Base-by-base conservation (phyloP, 1,140 invertebrate genomes). In the Vanessa atalanta region DNA sequence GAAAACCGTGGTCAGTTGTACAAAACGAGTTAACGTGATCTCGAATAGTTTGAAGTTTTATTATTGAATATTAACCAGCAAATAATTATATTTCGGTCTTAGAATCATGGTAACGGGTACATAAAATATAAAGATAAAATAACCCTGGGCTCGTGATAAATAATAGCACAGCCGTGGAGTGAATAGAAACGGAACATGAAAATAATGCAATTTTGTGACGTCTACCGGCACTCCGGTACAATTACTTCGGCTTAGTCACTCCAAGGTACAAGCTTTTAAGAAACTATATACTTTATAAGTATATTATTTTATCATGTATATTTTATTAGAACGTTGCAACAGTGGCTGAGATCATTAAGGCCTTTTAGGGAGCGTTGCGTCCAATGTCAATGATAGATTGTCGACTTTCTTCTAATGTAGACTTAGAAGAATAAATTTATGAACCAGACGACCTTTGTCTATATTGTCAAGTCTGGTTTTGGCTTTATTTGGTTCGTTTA, bases 181-280 rank as follows among this genome's bases (percentile, higher is more conserved):
- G 57, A 37, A 65, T 70, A 70, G 68, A 75, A 67, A 72, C 76
- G 79, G 75, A 79, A 79, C 76, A 74, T 68, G 73, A 73, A 80
- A 78, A 78, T 80, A 78, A 79, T 75, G 75, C 65, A 75, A 79
- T 72, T 61, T 70, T 67, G 74, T 71, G 69, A 75, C 73, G 73
- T 80, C 65, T 72, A 66, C 70, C 71, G 79, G 79, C 74, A 76
- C 77, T 78, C 69, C 72, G 73, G 72, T 80, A 77, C 76, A 80
- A 75, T 80, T 78, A 76, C 63, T 68, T 66, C 37, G 57, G 70
- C 69, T 78, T 75, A 78, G 72, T 78, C 73, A 78, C 68, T 75
- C 73, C 73, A 75, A 75, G 73, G 73, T 71, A 69, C 63, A 53
- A 26, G 57, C 61, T 65, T 64, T 64, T 75, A 57, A 47, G 57